Percentiles rank a stretch among this genome's conserved stretches.
phyloP scores from a whole-genome alignment of 2,797 vertebrate genomes.

The Zalophus californianus region DNA sequence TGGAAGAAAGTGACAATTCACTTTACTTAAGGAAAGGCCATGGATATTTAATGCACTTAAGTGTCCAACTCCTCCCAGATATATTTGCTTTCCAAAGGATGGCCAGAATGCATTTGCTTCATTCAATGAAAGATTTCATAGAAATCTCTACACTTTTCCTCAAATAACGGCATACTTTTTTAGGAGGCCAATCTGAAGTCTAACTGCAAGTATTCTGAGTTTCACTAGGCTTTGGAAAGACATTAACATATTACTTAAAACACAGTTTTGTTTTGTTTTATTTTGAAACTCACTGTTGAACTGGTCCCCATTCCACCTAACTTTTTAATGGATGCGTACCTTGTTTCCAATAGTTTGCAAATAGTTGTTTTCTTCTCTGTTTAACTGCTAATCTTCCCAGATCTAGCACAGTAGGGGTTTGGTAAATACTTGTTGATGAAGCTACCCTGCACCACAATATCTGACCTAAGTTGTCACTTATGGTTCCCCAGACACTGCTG shows the following conservation, averaged over 20 bases:
- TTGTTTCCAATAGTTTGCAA: background rate
- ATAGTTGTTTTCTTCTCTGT: background rate
- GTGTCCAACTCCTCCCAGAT: background rate
- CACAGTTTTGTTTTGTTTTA: background rate
- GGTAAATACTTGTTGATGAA: slow-evolving; percentile 48
- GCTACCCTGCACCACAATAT: background rate
- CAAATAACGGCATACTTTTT: background rate
- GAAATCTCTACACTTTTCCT: background rate
- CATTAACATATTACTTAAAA: background rate
- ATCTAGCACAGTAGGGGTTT: background rate
- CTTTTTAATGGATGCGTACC: background rate
- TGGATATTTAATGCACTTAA: background rate
- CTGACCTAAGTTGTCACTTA: slow-evolving; percentile 56
- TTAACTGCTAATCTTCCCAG: background rate
- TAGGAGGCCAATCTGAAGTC: background rate
- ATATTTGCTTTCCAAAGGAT: background rate
- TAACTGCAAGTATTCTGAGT: background rate
- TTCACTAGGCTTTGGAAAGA: background rate
- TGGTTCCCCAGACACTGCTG: slow-evolving; percentile 28
- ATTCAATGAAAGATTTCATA: background rate
- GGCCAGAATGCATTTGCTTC: background rate
- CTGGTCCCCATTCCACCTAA: background rate
- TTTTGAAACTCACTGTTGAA: background rate
- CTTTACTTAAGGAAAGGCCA: background rate
- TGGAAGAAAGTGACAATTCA: slow-evolving; percentile 24